phyloP scores from a whole-genome alignment of 2,797 vertebrate species.

The Sebastes minor region DNA sequence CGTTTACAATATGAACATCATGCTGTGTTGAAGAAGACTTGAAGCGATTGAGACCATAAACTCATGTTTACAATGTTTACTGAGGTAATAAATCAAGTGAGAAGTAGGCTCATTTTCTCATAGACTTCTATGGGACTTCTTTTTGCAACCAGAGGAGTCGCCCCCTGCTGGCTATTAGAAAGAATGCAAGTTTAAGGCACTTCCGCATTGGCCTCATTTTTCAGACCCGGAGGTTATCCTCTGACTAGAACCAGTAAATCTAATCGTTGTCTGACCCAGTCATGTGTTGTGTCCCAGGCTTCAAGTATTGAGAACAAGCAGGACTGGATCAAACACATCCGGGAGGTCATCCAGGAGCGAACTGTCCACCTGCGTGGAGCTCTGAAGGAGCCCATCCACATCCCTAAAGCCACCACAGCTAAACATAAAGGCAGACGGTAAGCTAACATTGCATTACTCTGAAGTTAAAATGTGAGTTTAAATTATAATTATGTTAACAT shows the following conservation, averaged over 20 bases:
- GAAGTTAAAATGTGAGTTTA: not conserved
- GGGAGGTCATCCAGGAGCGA: constrained; percentile 98
- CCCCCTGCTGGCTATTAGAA: too few relatives aligned
- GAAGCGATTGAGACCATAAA: too few relatives aligned
- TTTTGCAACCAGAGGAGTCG: too few relatives aligned
- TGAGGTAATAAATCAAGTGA: too few relatives aligned
- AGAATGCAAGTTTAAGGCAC: too few relatives aligned
- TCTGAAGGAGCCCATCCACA: constrained; percentile 97
- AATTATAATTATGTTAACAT: not conserved
- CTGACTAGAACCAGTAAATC: not conserved
- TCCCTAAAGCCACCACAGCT: constrained; percentile 92
- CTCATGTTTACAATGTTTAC: too few relatives aligned
- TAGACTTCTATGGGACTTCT: too few relatives aligned
- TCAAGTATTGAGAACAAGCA: constrained; percentile 99
- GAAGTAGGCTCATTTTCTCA: too few relatives aligned
- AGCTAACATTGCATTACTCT: not conserved
- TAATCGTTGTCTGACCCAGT: not conserved
- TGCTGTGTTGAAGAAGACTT: too few relatives aligned
- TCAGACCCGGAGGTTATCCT: too few relatives aligned
- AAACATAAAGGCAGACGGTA: constrained; percentile 95
- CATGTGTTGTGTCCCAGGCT: constrained; percentile 79
- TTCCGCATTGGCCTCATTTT: too few relatives aligned
- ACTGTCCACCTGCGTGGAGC: constrained; percentile 96
- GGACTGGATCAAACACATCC: constrained; percentile 99
- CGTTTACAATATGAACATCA: too few relatives aligned